A percentile compares a stretch with the other conserved stretches of the same genome.
Conservation (phyloP, 2,113 vertebrate species). For the Saccopteryx bilineata region DNA sequence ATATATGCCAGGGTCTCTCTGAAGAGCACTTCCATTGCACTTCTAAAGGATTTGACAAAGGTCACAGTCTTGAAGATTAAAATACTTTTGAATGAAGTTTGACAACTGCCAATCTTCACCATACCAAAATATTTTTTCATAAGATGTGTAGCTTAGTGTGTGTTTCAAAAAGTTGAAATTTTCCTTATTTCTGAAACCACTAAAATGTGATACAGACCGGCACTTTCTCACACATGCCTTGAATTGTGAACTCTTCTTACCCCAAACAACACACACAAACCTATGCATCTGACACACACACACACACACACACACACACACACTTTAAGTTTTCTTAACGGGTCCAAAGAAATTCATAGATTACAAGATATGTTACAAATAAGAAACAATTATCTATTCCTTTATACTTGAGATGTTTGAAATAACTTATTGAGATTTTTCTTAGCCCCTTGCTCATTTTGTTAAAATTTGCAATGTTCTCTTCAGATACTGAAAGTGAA, state of each 20-base stretch:
- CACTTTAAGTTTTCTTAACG: not conserved
- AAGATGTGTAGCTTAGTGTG: not conserved
- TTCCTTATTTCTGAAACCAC: conserved; percentile 18
- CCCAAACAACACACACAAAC: not conserved
- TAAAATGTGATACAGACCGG: not conserved
- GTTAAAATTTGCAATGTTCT: not conserved
- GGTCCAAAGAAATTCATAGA: not conserved
- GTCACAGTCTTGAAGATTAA: conserved; percentile 60
- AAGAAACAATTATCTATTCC: not conserved
- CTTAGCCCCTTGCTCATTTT: not conserved
- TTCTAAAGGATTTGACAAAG: conserved; percentile 54
- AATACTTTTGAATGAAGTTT: conserved; percentile 59
- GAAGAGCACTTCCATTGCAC: not conserved
- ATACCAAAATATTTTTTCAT: conserved; percentile 56
- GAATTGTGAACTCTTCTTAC: not conserved
- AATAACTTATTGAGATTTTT: not conserved
- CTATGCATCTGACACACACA: not conserved
- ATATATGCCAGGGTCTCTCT: not conserved
- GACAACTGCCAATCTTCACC: conserved; percentile 54
- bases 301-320: not conserved
- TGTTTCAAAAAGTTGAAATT: not conserved
- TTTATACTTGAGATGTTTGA: not conserved
- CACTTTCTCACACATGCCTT: not conserved
- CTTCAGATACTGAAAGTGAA: not conserved
- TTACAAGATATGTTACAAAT: not conserved